Percentiles rank a stretch among this genome's conserved stretches.
Conservation (phyloP, 2,888 invertebrate species). For the Aradus depressus region DNA sequence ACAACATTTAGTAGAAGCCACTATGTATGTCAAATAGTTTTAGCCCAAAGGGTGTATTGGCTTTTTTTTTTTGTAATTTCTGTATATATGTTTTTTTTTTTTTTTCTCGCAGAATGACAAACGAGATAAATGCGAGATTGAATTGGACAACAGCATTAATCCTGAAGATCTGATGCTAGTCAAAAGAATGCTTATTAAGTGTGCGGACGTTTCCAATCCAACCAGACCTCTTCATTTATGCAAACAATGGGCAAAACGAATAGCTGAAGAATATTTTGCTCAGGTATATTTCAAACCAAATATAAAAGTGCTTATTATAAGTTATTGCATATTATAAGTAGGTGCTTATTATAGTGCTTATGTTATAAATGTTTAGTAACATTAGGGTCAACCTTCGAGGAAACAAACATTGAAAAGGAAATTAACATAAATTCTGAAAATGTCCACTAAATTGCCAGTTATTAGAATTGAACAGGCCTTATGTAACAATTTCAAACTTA, state of each 20-base stretch:
- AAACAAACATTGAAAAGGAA: not conserved
- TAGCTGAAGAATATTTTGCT: conserved; percentile 94
- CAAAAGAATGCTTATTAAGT: conserved; percentile 95
- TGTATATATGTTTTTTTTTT: not conserved
- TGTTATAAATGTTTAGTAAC: no score
- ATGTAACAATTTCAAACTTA: no score
- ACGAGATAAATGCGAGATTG: conserved; percentile 26
- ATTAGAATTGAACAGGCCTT: no score
- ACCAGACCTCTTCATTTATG: conserved; percentile 72
- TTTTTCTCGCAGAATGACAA: conserved; percentile 5
- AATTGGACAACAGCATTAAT: conserved; percentile 25
- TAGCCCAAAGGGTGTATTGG: no score
- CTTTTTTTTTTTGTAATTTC: not conserved
- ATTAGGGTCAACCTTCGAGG: no score
- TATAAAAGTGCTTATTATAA: not conserved
- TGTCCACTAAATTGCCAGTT: no score
- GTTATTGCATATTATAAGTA: not conserved
- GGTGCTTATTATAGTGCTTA: not conserved
- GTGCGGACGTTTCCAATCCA: conserved; percentile 96
- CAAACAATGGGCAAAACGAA: conserved; percentile 88
- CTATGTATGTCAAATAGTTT: no score
- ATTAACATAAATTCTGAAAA: not conserved
- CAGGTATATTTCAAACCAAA: conserved; percentile 43
- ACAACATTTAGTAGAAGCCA: no score
- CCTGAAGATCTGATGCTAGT: conserved; percentile 78